Evolutionary conservation across 2,797 vertebrate species (phyloP).

Genomic region (Lates japonicus): DNA sequence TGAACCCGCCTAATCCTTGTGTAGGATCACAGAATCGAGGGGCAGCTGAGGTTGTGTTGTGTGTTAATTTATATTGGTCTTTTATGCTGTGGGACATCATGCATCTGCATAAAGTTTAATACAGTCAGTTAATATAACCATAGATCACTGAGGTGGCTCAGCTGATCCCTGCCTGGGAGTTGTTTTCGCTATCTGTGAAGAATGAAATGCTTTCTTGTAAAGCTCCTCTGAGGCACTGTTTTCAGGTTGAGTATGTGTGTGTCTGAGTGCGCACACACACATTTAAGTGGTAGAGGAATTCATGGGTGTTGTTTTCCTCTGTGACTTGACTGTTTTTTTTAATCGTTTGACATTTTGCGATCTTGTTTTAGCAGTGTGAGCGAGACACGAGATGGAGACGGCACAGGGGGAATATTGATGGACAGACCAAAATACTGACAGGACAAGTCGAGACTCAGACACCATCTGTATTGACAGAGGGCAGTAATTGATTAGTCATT

Average conservation of each 20-base stretch:
- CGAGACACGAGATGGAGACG: constrained; percentile 45
- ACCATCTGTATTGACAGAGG: constrained; percentile 74
- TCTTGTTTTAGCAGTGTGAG: constrained; percentile 66
- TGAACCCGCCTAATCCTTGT: constrained; percentile 34
- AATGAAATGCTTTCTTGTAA: constrained; percentile 51
- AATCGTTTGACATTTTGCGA: constrained; percentile 73
- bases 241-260: constrained; percentile 26
- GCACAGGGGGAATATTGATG: constrained; percentile 71
- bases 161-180: constrained; percentile 54
- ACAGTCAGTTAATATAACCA: constrained; percentile 52
- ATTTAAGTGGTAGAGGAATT: constrained; percentile 20
- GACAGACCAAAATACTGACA: constrained; percentile 64
- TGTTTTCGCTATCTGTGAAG: constrained; percentile 42
- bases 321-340: constrained; percentile 27
- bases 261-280: constrained; percentile 7
- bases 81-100: constrained; percentile 34
- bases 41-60: constrained; percentile 23
- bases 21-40: constrained; percentile 18
- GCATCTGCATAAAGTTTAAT: constrained; percentile 66
- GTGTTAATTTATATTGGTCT: constrained; percentile 41
- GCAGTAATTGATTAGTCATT: constrained; percentile 77
- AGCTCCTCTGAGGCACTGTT: constrained; percentile 57
- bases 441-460: constrained; percentile 69
- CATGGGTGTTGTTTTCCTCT: constrained; percentile 37
- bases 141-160: constrained; percentile 57